These are phyloP conservation scores for Oppia nitens DNA, from an alignment of 1,140 invertebrate species.

Conservation along the genomic window DNA sequence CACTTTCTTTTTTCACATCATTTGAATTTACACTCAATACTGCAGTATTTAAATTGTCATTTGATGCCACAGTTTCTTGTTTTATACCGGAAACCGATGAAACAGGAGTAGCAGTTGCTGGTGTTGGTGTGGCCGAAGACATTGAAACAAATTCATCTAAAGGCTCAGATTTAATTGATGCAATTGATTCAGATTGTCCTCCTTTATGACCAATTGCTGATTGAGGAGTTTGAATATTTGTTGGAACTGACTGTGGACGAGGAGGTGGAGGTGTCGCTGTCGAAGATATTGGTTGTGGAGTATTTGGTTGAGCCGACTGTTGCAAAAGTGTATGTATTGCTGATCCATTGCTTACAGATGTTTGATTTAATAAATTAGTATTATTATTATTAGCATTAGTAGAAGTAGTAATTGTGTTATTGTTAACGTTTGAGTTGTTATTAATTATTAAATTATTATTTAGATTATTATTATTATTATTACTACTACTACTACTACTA, in stretches of 20 bases:
- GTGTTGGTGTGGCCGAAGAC: constrained; percentile 1
- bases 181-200: background rate
- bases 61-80: constrained; percentile 41
- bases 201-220: background rate
- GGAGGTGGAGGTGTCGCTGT: constrained; percentile 13
- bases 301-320: constrained; percentile 14
- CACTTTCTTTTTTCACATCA: constrained; percentile 13
- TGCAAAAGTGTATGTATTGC: background rate
- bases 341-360: background rate
- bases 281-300: constrained; percentile 11
- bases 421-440: background rate
- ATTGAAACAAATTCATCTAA: background rate
- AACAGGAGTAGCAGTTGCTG: background rate
- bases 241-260: constrained; percentile 13
- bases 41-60: constrained; percentile 22
- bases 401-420: no score
- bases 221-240: constrained; percentile 8
- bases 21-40: constrained; percentile 22
- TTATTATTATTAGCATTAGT: no score
- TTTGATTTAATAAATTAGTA: no score
- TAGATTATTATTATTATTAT: constrained; percentile 13
- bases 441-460: background rate
- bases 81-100: constrained; percentile 47
- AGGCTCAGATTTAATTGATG: constrained; percentile 1
- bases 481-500: constrained; percentile 4